Conservation (phyloP, 1,140 invertebrate species). For the Phymorhynchus buccinoides region DNA sequence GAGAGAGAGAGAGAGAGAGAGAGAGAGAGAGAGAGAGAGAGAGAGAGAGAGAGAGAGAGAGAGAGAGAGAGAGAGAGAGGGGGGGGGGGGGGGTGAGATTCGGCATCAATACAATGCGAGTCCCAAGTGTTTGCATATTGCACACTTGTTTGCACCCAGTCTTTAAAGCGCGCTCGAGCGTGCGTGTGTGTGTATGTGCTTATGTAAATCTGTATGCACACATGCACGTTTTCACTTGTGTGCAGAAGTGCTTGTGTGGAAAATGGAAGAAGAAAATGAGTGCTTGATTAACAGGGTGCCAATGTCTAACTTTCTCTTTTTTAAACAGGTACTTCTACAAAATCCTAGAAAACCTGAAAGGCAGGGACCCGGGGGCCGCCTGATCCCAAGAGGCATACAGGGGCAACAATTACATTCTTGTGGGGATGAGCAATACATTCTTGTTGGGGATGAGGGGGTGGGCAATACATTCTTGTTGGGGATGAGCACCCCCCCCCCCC, state of each 20-base stretch:
- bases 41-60: conserved; percentile 51
- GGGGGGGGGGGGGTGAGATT: not conserved
- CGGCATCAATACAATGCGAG: too few species aligned
- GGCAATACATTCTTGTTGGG: not conserved
- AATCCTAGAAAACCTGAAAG: too few species aligned
- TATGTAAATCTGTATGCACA: conserved; percentile 21
- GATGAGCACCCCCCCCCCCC: too few species aligned
- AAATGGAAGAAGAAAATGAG: not conserved
- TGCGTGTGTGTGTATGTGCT: conserved; percentile 24
- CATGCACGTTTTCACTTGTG: conserved; percentile 10
- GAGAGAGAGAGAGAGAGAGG: not conserved
- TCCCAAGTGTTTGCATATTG: too few species aligned
- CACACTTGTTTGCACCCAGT: too few species aligned
- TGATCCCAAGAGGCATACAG: not conserved
- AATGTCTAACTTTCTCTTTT: too few species aligned
- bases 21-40: too few species aligned
- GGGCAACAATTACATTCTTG: not conserved
- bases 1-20: too few species aligned
- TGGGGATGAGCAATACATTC: not conserved
- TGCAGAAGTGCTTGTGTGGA: not conserved
- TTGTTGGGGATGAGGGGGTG: not conserved
- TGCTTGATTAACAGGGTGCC: not conserved
- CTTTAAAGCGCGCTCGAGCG: not conserved
- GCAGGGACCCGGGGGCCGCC: too few species aligned
- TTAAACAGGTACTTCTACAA: not conserved